A percentile compares a stretch with the other conserved stretches of the same genome.
Evolutionary conservation across 2,797 vertebrate species (phyloP).

Genomic region (Pseudotriccus pelzelni): DNA sequence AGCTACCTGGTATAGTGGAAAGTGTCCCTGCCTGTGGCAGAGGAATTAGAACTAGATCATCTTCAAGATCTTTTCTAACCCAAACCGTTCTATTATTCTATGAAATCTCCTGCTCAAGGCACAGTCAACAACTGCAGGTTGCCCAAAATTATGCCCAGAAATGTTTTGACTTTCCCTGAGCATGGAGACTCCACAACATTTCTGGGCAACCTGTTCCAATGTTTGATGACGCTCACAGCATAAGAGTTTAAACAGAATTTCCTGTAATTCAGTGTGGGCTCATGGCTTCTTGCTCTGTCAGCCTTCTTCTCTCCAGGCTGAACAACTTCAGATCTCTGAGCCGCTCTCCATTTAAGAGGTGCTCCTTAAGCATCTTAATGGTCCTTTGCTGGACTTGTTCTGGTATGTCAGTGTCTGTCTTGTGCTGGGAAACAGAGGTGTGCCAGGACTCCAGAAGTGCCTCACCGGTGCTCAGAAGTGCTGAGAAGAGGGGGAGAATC

Average conservation of each 20-base stretch:
- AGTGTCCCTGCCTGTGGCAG: neutral
- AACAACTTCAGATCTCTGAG: neutral
- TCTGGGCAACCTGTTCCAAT: neutral
- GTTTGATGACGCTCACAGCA: neutral
- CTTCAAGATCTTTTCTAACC: neutral
- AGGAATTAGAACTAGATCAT: neutral
- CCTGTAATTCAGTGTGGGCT: neutral
- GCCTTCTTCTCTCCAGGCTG: neutral
- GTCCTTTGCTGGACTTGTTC: neutral
- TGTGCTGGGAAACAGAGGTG: neutral
- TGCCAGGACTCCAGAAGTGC: neutral
- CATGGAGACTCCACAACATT: neutral
- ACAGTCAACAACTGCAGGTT: neutral
- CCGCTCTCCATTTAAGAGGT: neutral
- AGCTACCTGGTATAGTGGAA: neutral
- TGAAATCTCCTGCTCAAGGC: neutral
- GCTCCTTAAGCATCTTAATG: neutral
- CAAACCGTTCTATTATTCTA: neutral
- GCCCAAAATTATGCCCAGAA: neutral
- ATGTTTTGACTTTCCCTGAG: neutral
- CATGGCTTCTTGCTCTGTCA: neutral
- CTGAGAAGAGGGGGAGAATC: neutral
- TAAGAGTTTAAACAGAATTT: neutral
- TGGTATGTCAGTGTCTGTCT: no score
- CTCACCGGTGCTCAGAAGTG: neutral